Percentiles rank a stretch among this genome's conserved stretches.
Conservation (phyloP, 2,797 vertebrate species). For the Anguilla anguilla region DNA sequence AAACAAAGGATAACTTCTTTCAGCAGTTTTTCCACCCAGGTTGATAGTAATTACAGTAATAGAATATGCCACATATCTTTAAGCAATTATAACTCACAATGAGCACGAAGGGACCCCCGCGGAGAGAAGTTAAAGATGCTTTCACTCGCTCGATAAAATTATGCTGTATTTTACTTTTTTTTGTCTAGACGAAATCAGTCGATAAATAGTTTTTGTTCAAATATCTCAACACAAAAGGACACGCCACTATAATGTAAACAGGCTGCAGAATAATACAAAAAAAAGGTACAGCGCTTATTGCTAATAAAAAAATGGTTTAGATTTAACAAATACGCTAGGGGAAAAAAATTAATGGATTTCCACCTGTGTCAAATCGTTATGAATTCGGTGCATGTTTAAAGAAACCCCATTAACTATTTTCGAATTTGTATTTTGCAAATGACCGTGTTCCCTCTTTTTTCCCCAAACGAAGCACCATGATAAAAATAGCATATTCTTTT, state of each 20-base stretch:
- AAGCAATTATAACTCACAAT: conserved; percentile 87
- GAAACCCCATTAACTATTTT: not conserved
- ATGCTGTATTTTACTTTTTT: conserved; percentile 67
- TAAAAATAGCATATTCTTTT: not conserved
- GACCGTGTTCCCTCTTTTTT: not conserved
- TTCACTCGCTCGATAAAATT: conserved; percentile 74
- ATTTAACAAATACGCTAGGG: not conserved
- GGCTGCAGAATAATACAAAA: not conserved
- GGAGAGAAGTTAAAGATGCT: conserved; percentile 82
- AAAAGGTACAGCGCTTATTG: not conserved
- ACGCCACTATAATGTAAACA: not conserved
- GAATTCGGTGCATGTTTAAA: not conserved
- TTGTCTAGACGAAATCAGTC: conserved; percentile 59
- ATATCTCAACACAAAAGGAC: not conserved
- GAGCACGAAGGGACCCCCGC: conserved; percentile 78
- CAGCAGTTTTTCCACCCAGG: conserved; percentile 64
- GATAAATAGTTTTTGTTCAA: not conserved
- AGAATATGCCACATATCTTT: conserved; percentile 92
- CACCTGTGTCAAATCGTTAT: not conserved
- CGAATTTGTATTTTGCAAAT: not conserved
- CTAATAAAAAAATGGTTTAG: not conserved
- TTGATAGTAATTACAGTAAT: conserved; percentile 93
- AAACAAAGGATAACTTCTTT: conserved; percentile 78
- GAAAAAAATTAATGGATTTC: not conserved
- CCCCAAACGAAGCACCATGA: not conserved